Percentiles rank a stretch among this genome's conserved stretches.
Conservation (phyloP, 2,888 invertebrate genomes). For the Trypoxylon attenuatum region DNA sequence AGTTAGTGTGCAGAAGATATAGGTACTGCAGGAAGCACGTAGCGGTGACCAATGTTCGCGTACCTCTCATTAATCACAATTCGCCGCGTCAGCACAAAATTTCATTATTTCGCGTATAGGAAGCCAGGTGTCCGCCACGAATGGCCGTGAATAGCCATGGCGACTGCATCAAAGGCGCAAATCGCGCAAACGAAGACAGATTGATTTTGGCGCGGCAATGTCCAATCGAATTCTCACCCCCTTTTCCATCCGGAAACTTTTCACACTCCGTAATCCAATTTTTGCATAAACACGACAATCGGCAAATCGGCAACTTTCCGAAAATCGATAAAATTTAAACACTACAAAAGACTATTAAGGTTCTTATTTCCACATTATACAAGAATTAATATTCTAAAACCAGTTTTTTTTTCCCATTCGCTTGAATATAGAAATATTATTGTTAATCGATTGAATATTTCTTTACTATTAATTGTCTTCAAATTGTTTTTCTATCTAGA, state of each 20-base stretch:
- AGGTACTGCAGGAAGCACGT: not conserved
- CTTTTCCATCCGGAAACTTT: not conserved
- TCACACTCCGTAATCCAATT: too few species aligned
- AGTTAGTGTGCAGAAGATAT: not conserved
- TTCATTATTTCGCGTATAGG: constrained; percentile 46
- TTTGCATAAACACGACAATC: too few species aligned
- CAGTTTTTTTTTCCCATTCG: too few species aligned
- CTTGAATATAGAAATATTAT: too few species aligned
- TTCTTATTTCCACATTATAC: too few species aligned
- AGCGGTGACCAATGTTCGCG: constrained; percentile 5
- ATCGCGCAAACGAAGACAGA: constrained; percentile 58
- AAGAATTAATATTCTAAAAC: too few species aligned
- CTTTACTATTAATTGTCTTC: too few species aligned
- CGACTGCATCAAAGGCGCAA: constrained; percentile 50
- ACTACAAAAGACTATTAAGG: too few species aligned
- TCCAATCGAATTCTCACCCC: constrained; percentile 15
- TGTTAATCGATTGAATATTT: too few species aligned
- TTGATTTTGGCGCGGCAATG: constrained; percentile 50
- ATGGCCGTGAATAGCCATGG: constrained; percentile 6
- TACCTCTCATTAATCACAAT: constrained; percentile 52
- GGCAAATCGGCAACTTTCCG: too few species aligned
- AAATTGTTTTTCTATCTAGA: too few species aligned
- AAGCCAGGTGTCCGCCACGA: constrained; percentile 19
- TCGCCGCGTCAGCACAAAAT: constrained; percentile 43
- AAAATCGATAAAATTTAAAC: too few species aligned